Base-by-base conservation (phyloP, 2,797 vertebrate species). In the Tarsius wallacei region DNA sequence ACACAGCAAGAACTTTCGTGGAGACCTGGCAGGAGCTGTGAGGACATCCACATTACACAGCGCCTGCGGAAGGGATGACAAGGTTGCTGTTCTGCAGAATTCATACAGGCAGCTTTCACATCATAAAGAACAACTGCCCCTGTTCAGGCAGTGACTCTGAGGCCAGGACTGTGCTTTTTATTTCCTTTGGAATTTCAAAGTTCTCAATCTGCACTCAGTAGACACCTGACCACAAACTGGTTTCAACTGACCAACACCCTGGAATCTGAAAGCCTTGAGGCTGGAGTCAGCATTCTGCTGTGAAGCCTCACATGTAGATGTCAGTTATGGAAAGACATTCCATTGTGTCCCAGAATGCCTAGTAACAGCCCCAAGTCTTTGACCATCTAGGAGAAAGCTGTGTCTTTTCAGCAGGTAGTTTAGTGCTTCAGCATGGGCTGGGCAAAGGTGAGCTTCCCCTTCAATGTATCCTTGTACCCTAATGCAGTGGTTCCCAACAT, bases 211-310 rank as follows among this genome's bases (percentile, higher is more conserved):
- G 31, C 5, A 0, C 59, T 66, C 24, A 0, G 49, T 4, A 33
- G 10, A 31, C 33, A 4, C 49, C 59, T 14, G 61, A 3, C 47
- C 57, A 2, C 0, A 6, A 1, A 10, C 7, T 36, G 16, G 49
- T 36, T 13, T 42, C n/a, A 2, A 16, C 7, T 1, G 7, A 26
- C 13, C 0, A 1, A 0, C 5, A 0, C 16, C 0, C 71, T 7
- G 24, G 47, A 10, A 19, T 2, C 12, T 3, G 24, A 63, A 24
- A 1, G 4, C 53, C 28, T 12, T 1, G 0, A 36, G 68, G 16
- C 59, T 13, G 55, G 1, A 4, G 55, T 36, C 28, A 12, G 26
- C 7, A 0, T 7, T 71, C 49, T 73, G 42, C 71, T 66, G 84
- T 16, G 28, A 68, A 19, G 71, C 6, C 5, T 59, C 7, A 42